Evolutionary conservation across 2,888 invertebrate species (phyloP), one percentile per base, ranked within the genome.

Genomic region (Lumbricus terrestris): DNA sequence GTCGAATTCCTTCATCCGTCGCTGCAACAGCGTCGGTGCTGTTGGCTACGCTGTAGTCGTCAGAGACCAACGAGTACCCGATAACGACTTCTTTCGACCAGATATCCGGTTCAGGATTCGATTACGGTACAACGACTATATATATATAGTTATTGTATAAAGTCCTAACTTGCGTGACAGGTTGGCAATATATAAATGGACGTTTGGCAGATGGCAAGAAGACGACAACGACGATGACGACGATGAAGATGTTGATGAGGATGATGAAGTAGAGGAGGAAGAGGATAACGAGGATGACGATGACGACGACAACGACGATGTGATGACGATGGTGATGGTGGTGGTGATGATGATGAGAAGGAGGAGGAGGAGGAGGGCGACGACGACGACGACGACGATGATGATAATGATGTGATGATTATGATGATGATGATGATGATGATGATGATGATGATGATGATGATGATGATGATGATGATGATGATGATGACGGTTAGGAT

Each of bases 21-120:
- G 90, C 20, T 92, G 90, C 38, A 92, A 92, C 89, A 90, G 91
- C 82, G 91, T 92, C 1, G 92, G 92, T 0, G 92, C 91, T 15
- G 91, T 92, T 11, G 92, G 92, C 34, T 92, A 92, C 88, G 92
- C 91, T 20, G 91, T 91, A 4, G 91, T 91, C n/a, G 37, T 90
- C 23, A 82, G 88, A 6, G 91, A 92, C 29, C 29, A 89, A 20
- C 47, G 91, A 23, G 35, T 92, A 8, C 92, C 92, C 6, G 91
- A 91, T n/a, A 91, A 92, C 89, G 91, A 91, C 47, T 92, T 92
- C 91, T 92, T 92, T 89, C 88, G 82, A 11, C 90, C 91, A 0
- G 92, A 91, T n/a, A 89, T 90, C 15, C 82, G 92, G 29, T 92
- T 92, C 90, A 88, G 92, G 83, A 90, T 92, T 38, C 88, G 92